Conservation (phyloP, 2,113 vertebrate genomes). For the Eurystomus gularis region DNA sequence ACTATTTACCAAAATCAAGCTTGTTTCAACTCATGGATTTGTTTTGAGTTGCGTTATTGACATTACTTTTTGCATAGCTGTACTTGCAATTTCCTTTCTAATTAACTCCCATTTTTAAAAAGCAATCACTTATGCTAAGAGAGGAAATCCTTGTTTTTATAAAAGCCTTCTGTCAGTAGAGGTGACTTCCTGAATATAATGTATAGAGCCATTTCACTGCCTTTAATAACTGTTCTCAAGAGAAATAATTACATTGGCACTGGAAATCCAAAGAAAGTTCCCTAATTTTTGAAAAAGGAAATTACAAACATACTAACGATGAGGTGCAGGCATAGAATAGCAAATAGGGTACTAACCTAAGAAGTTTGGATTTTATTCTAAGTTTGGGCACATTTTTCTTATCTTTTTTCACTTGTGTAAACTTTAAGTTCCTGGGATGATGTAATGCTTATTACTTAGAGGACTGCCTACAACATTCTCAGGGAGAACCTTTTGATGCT, state of each 20-base stretch:
- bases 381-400: background rate
- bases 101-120: background rate
- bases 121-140: background rate
- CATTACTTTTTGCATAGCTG: background rate
- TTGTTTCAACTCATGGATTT: background rate
- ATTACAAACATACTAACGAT: background rate
- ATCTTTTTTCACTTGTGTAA: background rate
- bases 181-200: background rate
- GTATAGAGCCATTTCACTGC: background rate
- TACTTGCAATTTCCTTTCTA: conserved; percentile 7
- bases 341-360: background rate
- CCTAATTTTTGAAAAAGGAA: background rate
- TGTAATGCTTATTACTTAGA: background rate
- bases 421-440: background rate
- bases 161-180: background rate
- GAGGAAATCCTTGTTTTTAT: background rate
- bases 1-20: background rate
- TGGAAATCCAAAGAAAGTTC: background rate
- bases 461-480: background rate
- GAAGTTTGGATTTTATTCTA: background rate
- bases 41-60: background rate
- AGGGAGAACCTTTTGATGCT: background rate
- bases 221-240: background rate
- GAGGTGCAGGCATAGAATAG: background rate
- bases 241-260: background rate